Evolutionary conservation across 30 jellyfish, hydroid and myxozoan genomes (phyloP).

Genomic region (Phacellophora camtschatica): DNA sequence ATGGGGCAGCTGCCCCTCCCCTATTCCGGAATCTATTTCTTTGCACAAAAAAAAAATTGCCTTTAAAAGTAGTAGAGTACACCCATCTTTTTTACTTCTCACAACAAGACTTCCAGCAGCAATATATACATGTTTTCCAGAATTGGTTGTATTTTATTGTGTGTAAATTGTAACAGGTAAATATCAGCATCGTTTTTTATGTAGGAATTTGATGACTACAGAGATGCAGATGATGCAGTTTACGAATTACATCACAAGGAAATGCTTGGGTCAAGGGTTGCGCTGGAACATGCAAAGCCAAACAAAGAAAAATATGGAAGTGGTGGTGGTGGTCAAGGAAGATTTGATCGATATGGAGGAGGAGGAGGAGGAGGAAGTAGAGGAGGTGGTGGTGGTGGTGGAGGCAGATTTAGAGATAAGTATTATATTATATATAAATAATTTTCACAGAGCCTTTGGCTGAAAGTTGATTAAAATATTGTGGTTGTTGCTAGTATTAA

Average conservation of each 20-base stretch:
- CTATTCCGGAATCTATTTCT: too few species aligned
- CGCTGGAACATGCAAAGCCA: slow-evolving; percentile 98
- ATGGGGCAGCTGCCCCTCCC: too few species aligned
- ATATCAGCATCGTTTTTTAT: too few species aligned
- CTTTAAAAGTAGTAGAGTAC: too few species aligned
- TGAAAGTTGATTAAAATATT: background rate
- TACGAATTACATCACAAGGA: slow-evolving; percentile 93
- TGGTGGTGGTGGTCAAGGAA: slow-evolving; percentile 59
- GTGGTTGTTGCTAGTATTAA: background rate
- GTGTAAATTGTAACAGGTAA: too few species aligned
- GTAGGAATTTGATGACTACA: slow-evolving; percentile 92
- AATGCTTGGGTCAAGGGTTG: slow-evolving; percentile 83
- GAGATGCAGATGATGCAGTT: slow-evolving; percentile 99
- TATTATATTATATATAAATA: background rate
- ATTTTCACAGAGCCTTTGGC: background rate
- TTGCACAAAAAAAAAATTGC: too few species aligned
- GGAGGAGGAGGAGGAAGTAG: slow-evolving; percentile 74
- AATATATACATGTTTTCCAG: too few species aligned
- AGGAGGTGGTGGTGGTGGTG: slow-evolving; percentile 69
- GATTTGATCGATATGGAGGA: slow-evolving; percentile 63
- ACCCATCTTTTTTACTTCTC: too few species aligned
- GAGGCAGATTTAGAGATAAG: slow-evolving; percentile 68
- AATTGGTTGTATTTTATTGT: too few species aligned
- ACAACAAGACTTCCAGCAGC: too few species aligned
- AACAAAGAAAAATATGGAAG: slow-evolving; percentile 71